These are phyloP conservation scores for Andrena hattorfiana DNA, from an alignment of 2,888 invertebrate species.

Conservation along the genomic window DNA sequence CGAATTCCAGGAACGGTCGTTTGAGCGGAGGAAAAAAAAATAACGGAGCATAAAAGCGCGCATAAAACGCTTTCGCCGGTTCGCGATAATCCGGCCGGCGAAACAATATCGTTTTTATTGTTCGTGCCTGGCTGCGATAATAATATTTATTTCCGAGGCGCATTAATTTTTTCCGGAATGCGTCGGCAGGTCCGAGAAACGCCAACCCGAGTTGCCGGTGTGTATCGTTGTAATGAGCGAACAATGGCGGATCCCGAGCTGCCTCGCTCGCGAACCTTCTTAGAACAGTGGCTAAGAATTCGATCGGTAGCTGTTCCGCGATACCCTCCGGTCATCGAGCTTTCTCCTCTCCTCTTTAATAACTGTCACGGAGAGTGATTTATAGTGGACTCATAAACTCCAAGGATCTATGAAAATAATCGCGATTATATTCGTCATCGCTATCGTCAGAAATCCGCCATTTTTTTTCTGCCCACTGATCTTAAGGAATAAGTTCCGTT, in stretches of 20 bases:
- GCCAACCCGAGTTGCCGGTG: not conserved
- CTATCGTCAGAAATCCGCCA: too few relatives aligned
- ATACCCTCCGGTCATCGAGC: too few relatives aligned
- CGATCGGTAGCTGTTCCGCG: not conserved
- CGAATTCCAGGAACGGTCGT: conserved; percentile 56
- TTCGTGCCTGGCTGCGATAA: conserved; percentile 51
- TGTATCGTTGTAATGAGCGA: conserved; percentile 29
- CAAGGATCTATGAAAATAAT: too few relatives aligned
- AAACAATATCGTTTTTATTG: conserved; percentile 64
- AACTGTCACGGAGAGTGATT: too few relatives aligned
- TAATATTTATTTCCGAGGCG: conserved; percentile 62
- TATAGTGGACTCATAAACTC: too few relatives aligned
- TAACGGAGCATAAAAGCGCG: conserved; percentile 56
- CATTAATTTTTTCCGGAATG: conserved; percentile 55
- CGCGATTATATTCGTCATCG: too few relatives aligned
- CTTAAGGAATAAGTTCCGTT: too few relatives aligned
- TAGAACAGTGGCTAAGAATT: not conserved
- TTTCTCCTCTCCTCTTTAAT: too few relatives aligned
- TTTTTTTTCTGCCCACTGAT: too few relatives aligned
- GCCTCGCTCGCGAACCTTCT: conserved; percentile 15
- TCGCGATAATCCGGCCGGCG: conserved; percentile 57
- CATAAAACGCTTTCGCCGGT: conserved; percentile 57
- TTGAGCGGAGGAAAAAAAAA: conserved; percentile 36
- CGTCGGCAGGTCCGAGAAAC: conserved; percentile 44
- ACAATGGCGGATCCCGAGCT: conserved; percentile 23